Base-by-base conservation (phyloP, 2,888 invertebrate species). In the Rotaria socialis region DNA sequence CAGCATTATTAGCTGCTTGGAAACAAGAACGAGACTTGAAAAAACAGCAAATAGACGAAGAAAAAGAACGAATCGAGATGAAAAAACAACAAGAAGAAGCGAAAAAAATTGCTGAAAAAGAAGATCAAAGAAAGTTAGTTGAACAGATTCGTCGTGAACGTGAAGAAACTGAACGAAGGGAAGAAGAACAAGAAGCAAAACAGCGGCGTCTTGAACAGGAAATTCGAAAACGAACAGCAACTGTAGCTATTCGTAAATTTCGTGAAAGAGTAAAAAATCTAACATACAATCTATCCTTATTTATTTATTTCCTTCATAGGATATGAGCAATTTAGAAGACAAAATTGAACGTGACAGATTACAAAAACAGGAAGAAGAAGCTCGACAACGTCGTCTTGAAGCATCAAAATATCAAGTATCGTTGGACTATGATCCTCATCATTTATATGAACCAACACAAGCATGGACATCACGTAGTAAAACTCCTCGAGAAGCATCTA, bases 381-480 rank as follows among this genome's bases (percentile, higher is more conserved):
- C 35, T 41, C 60, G 67, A 10, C 47, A 74, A 52, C 74, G 60
- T 84, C n/a, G 56, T 22, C 55, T 87, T 11, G 87, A 85, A 84
- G 74, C 50, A 50, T 35, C 86, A 5, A 87, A 87, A 86, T 75
- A 85, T 50, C 85, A 89, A 89, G 89, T 89, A 50, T 89, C 89
- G 84, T 88, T 89, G 43, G 88, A 89, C 6, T 87, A 90, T 84
- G 90, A 91, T 88, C 91, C 90, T 0, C 88, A 87, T 85, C 88
- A 91, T 85, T 87, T 91, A 60, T 88, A 90, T 55, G 88, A 89
- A 85, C 90, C 90, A 22, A 91, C 91, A 55, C 89, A 89, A 50
- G 90, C 90, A 2, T 90, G 90, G 90, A 90, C 89, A 86, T 89
- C 89, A 52, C 88, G 90, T 85, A 88, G 89, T 56, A 90, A 89